Percentiles rank a stretch among this genome's conserved stretches.
phyloP scores from a whole-genome alignment of 2,888 invertebrate species.

The Melipona bicolor region DNA sequence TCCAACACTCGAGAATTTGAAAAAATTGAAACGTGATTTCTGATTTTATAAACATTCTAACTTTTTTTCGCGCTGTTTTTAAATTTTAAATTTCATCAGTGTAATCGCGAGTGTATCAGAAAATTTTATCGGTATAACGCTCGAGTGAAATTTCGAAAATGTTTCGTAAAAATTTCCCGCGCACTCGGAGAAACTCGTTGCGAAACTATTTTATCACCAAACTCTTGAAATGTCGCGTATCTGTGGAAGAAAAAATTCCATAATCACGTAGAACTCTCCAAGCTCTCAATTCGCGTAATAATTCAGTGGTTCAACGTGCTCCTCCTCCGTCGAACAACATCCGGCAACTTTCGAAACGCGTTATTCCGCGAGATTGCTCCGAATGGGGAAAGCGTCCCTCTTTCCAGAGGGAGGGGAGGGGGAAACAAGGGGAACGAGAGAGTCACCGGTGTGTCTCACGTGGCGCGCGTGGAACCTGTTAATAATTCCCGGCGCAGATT shows the following conservation, averaged over 20 bases:
- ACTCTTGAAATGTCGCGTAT: no score
- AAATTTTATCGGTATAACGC: no score
- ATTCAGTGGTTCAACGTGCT: neutral
- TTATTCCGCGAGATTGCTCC: constrained; percentile 13
- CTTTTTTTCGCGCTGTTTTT: neutral
- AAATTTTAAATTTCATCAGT: neutral
- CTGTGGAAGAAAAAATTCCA: neutral
- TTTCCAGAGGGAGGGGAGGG: neutral
- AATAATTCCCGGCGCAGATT: constrained; percentile 32
- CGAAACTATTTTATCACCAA: no score
- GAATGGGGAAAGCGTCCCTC: constrained; percentile 8
- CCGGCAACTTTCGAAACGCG: neutral
- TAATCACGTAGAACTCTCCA: neutral
- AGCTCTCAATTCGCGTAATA: neutral
- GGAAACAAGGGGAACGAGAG: neutral
- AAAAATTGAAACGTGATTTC: no score
- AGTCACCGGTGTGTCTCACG: constrained; percentile 29
- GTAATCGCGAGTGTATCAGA: fast-evolving
- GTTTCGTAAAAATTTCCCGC: neutral
- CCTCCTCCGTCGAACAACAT: neutral
- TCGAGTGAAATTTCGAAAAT: neutral
- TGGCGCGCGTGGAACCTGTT: constrained; percentile 18
- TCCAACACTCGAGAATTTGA: no score
- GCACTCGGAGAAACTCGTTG: neutral
- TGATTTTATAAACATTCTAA: no score